Evolutionary conservation across 2,888 invertebrate species (phyloP).

Genomic region (Didymodactylos carnosus): DNA sequence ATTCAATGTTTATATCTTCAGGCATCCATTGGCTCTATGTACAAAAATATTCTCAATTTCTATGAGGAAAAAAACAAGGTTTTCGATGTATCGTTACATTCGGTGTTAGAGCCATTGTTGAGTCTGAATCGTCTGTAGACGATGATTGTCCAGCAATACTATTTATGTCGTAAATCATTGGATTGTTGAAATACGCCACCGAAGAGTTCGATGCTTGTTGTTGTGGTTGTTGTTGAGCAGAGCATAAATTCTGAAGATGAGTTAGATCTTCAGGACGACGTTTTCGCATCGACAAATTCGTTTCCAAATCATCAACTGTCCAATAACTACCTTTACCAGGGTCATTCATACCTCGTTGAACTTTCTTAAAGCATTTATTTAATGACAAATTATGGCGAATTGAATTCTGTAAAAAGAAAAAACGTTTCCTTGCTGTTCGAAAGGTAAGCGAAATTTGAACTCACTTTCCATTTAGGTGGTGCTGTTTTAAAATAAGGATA

Average conservation of each 20-base stretch:
- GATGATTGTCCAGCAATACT: background rate
- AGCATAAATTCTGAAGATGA: too few species aligned
- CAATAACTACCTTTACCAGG: conserved; percentile 46
- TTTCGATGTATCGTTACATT: background rate
- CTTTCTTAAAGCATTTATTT: conserved; percentile 53
- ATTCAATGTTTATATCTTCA: background rate
- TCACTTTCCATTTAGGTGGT: conserved; percentile 50
- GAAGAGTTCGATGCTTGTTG: conserved; percentile 37
- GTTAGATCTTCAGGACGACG: too few species aligned
- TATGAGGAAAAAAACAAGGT: too few species aligned
- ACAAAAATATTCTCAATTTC: background rate
- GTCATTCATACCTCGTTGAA: conserved; percentile 50
- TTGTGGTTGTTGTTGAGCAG: too few species aligned
- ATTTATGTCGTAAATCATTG: background rate
- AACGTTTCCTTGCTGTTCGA: background rate
- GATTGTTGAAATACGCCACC: conserved; percentile 25
- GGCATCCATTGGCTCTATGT: background rate
- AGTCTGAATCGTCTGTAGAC: background rate
- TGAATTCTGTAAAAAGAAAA: conserved; percentile 43
- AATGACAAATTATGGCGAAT: conserved; percentile 51
- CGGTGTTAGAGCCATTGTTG: background rate
- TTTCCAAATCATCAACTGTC: conserved; percentile 34
- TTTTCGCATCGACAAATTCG: too few species aligned
- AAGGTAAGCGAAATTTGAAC: background rate
- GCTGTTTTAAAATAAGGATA: conserved; percentile 52